These are phyloP conservation scores for Teleogryllus occipitalis DNA, from an alignment of 1,140 invertebrate species.

Conservation along the genomic window DNA sequence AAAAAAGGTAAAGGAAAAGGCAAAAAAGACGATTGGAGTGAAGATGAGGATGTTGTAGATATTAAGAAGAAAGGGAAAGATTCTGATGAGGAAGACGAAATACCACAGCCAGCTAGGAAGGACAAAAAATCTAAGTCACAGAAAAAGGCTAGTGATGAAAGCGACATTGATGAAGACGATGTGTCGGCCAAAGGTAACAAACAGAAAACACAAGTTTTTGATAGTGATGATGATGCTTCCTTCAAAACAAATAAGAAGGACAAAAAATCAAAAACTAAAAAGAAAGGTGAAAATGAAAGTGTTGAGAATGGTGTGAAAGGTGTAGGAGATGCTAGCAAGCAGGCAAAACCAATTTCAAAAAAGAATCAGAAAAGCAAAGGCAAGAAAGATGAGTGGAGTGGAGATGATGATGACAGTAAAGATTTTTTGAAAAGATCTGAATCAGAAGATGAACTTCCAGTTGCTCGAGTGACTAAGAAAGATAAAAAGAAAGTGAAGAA, in stretches of 20 bases:
- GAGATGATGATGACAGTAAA: slow-evolving; percentile 35
- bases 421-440: slow-evolving; percentile 18
- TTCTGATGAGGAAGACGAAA: slow-evolving; percentile 21
- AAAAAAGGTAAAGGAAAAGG: slow-evolving; percentile 38
- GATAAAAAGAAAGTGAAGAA: slow-evolving; percentile 29
- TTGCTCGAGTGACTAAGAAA: slow-evolving; percentile 28
- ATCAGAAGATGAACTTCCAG: slow-evolving; percentile 27
- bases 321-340: background rate
- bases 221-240: slow-evolving; percentile 11
- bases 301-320: background rate
- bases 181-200: background rate
- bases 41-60: slow-evolving; percentile 22
- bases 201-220: slow-evolving; percentile 1
- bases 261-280: slow-evolving; percentile 18
- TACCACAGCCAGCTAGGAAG: slow-evolving; percentile 18
- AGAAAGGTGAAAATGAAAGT: background rate
- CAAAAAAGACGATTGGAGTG: slow-evolving; percentile 26
- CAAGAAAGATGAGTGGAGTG: slow-evolving; percentile 37
- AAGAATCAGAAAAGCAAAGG: slow-evolving; percentile 21
- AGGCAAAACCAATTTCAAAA: slow-evolving; percentile 18
- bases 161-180: slow-evolving; percentile 24
- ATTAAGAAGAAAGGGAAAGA: slow-evolving; percentile 12
- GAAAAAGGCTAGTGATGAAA: slow-evolving; percentile 29
- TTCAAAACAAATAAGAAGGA: slow-evolving; percentile 18
- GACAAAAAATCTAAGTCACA: slow-evolving; percentile 37